Conservation (phyloP, 2,888 invertebrate genomes). For the Microdon myrmicae region DNA sequence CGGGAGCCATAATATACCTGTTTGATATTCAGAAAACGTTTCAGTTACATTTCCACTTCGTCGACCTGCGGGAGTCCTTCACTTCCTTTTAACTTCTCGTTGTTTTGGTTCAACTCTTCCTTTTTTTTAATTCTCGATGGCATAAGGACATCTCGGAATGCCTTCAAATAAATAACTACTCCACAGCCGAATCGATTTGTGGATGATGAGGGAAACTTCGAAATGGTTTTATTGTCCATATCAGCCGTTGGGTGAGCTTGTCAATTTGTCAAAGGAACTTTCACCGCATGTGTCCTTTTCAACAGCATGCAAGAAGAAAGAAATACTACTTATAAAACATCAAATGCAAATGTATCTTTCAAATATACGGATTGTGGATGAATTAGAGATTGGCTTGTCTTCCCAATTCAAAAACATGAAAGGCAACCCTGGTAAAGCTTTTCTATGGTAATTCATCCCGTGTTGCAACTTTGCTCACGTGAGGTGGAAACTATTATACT, state of each 20-base stretch:
- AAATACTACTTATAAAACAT: no score
- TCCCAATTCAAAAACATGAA: constrained; percentile 20
- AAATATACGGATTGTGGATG: constrained; percentile 21
- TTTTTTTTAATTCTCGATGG: not conserved
- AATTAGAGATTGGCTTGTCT: constrained; percentile 19
- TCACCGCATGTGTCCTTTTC: no score
- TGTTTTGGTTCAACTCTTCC: constrained; percentile 9
- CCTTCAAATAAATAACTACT: constrained; percentile 32
- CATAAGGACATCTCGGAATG: constrained; percentile 17
- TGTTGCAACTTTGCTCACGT: constrained; percentile 35
- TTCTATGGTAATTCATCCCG: constrained; percentile 19
- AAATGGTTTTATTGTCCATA: constrained; percentile 10
- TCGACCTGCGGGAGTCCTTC: constrained; percentile 27
- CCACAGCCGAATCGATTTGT: constrained; percentile 28
- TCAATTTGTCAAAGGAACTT: no score
- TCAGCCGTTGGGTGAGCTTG: constrained; percentile 4
- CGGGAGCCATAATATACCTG: constrained; percentile 16
- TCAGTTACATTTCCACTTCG: constrained; percentile 51
- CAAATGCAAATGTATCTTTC: constrained; percentile 34
- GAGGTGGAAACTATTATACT: no score
- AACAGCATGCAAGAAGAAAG: no score
- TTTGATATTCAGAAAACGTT: constrained; percentile 48
- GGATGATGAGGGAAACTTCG: constrained; percentile 25
- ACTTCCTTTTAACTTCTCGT: constrained; percentile 4
- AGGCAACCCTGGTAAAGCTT: constrained; percentile 30